These are phyloP conservation scores for Cantharis lateralis DNA, from an alignment of 2,888 invertebrate genomes.

Conservation along the genomic window DNA sequence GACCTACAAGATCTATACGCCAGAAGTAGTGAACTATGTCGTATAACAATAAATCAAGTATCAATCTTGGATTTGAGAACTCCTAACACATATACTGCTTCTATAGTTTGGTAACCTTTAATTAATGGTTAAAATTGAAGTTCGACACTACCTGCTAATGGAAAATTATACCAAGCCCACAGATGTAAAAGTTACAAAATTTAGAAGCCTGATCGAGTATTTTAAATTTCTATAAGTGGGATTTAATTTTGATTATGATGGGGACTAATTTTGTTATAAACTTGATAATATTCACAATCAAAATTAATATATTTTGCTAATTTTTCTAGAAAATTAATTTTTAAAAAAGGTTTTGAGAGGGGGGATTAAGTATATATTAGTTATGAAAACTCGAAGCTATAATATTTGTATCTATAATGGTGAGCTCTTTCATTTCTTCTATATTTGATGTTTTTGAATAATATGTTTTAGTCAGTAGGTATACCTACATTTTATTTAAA, in stretches of 20 bases:
- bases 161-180: background rate
- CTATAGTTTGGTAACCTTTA: background rate
- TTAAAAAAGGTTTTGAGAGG: too few species aligned
- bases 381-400: too few species aligned
- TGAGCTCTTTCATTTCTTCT: too few species aligned
- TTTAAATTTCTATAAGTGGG: background rate
- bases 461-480: too few species aligned
- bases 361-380: too few species aligned
- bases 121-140: background rate
- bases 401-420: too few species aligned
- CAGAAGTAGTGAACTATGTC: conserved; percentile 16
- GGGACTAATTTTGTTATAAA: too few species aligned
- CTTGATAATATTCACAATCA: too few species aligned
- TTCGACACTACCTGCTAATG: background rate
- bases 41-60: background rate
- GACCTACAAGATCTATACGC: conserved; percentile 27
- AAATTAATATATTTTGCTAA: too few species aligned
- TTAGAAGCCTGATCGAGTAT: background rate
- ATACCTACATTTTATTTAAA: too few species aligned
- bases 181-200: background rate
- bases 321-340: too few species aligned
- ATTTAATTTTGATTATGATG: background rate
- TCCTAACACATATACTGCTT: background rate
- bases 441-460: too few species aligned
- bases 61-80: background rate